These are phyloP conservation scores for Luehdorfia chinensis DNA, from an alignment of 1,140 invertebrate genomes.

Conservation along the genomic window DNA sequence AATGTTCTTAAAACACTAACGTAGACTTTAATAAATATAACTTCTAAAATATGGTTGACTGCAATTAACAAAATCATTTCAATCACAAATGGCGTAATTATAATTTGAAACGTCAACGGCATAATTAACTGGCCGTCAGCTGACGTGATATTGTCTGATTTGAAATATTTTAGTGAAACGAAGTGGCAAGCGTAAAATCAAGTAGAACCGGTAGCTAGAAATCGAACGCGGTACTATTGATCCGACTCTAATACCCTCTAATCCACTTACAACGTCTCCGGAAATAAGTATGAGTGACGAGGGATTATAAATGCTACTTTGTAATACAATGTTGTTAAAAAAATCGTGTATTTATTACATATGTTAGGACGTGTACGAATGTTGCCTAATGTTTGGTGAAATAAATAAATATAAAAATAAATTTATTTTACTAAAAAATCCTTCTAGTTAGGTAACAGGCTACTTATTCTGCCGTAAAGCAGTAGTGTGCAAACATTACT, in stretches of 20 bases:
- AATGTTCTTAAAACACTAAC: no score
- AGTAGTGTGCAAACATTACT: no score
- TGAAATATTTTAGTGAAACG: conserved; percentile 23
- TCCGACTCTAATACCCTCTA: conserved; percentile 46
- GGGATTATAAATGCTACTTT: conserved; percentile 31
- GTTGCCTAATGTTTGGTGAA: no score
- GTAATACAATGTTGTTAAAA: not conserved
- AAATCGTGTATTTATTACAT: not conserved
- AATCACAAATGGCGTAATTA: no score
- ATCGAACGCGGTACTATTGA: conserved; percentile 39
- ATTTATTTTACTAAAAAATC: no score
- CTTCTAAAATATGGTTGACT: no score
- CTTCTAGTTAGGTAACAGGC: no score
- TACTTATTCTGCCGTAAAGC: no score
- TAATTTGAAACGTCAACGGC: conserved; percentile 3
- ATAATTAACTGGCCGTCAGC: conserved; percentile 8
- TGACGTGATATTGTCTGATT: not conserved
- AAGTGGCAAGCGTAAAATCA: conserved; percentile 17
- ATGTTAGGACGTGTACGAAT: no score
- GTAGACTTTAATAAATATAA: no score
- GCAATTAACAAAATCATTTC: no score
- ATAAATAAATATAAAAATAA: no score
- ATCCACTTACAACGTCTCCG: conserved; percentile 55
- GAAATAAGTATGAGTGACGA: conserved; percentile 55
- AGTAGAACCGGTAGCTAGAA: conserved; percentile 28